Evolutionary conservation across 2,888 invertebrate genomes (phyloP), one percentile per base, ranked within the genome.

Genomic region (Dione vanillae): DNA sequence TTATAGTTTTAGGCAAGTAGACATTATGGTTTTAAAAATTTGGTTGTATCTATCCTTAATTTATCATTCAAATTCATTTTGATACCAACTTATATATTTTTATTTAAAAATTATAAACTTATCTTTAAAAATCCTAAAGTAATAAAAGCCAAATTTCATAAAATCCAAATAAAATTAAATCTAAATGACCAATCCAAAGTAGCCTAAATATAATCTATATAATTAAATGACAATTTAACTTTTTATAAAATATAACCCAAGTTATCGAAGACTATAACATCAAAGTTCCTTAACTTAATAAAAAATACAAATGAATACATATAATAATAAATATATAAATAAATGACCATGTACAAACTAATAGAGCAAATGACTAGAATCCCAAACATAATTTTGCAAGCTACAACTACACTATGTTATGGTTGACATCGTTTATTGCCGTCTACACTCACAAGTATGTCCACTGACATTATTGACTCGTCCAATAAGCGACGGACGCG

Each of bases 381-480:
- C 75, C 73, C 71, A 74, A 77, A 76, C 76, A 75, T 74, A 76
- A 76, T 76, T 73, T 72, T 51, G 68, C 66, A 69, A 37, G 65
- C 47, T 37, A 51, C 54, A 47, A 62, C 56, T 79, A 83, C 86
- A 83, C 82, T 86, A 87, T 86, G 85, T 89, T 90, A 88, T 89
- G 82, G 83, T 87, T 85, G 87, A 89, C 87, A 86, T 80, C 88
- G 85, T 83, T 89, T 90, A 88, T 87, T 82, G 82, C 83, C 79
- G 73, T 78, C 76, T 85, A 83, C 82, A 83, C 79, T 80, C 82
- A 85, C 82, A 86, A 84, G 82, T 85, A 85, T 83, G 84, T 82
- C 84, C 88, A 81, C 83, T 80, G 85, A 90, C 92, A 88, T 92
- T 92, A 93, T 93, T 92, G 92, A 91, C 92, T 91, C 85, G 89